Percentiles rank a stretch among this genome's conserved stretches.
These are phyloP conservation scores for Tragelaphus buxtoni DNA, from an alignment of 2,113 vertebrate genomes.

Conservation along the genomic window DNA sequence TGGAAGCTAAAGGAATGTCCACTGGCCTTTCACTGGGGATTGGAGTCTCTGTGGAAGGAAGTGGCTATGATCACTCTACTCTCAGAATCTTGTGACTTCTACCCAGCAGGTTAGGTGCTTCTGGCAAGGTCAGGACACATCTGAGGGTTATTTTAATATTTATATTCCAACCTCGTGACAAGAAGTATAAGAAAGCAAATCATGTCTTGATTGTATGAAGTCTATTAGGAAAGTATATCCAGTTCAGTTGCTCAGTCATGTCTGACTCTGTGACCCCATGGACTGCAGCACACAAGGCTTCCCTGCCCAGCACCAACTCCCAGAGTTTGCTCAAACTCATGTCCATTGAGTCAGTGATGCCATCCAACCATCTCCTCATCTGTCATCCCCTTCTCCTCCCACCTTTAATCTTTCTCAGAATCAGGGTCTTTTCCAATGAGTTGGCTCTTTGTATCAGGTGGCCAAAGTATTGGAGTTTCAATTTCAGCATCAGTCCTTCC, in stretches of 20 bases:
- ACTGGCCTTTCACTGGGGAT: background rate
- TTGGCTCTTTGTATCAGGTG: background rate
- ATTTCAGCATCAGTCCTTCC: background rate
- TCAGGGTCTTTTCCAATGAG: background rate
- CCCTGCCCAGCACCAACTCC: background rate
- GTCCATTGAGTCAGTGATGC: background rate
- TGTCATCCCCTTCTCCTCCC: background rate
- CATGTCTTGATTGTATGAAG: background rate
- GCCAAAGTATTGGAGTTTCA: background rate
- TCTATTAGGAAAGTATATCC: background rate
- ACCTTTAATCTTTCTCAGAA: background rate
- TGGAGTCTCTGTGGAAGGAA: background rate
- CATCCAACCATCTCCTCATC: background rate
- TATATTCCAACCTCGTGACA: background rate
- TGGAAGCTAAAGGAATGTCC: background rate
- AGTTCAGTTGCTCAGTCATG: background rate
- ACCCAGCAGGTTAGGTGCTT: background rate
- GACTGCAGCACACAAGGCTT: background rate
- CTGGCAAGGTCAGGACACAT: background rate
- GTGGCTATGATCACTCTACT: background rate
- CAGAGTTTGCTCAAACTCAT: background rate
- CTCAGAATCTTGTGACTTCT: background rate
- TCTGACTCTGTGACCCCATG: background rate
- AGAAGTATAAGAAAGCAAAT: background rate
- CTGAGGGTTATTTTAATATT: background rate